These are phyloP conservation scores for Craterocephalus amniculus DNA, from an alignment of 2,797 vertebrate species.

Conservation along the genomic window DNA sequence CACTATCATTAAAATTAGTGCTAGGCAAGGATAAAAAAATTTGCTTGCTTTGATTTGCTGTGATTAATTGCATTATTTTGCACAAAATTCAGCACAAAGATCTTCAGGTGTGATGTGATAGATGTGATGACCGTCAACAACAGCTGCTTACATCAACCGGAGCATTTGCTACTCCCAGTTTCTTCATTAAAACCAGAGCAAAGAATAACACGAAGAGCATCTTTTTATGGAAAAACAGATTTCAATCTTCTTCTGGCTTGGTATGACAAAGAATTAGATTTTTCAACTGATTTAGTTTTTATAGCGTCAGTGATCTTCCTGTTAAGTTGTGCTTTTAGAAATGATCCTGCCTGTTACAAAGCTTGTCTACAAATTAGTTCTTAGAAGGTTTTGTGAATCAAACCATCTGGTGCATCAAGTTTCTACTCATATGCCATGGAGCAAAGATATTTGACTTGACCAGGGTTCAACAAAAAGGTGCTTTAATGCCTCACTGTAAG, in stretches of 20 bases:
- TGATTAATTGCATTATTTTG: no score
- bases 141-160: background rate
- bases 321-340: background rate
- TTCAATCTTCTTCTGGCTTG: background rate
- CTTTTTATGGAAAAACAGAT: no score
- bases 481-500: slow-evolving; percentile 28
- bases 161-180: background rate
- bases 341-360: background rate
- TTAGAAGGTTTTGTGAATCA: background rate
- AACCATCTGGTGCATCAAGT: background rate
- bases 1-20: background rate
- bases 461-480: background rate
- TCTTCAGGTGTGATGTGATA: background rate
- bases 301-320: no score
- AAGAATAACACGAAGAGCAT: background rate
- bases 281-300: no score
- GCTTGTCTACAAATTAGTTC: background rate
- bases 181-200: background rate
- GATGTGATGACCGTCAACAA: background rate
- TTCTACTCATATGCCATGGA: background rate
- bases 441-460: background rate
- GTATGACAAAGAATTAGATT: no score
- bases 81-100: no score
- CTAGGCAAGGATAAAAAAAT: no score
- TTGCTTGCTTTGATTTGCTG: no score